Evolutionary conservation across 1,140 invertebrate species (phyloP), one percentile per base, ranked within the genome.

Genomic region (Dreissena rostriformis): DNA sequence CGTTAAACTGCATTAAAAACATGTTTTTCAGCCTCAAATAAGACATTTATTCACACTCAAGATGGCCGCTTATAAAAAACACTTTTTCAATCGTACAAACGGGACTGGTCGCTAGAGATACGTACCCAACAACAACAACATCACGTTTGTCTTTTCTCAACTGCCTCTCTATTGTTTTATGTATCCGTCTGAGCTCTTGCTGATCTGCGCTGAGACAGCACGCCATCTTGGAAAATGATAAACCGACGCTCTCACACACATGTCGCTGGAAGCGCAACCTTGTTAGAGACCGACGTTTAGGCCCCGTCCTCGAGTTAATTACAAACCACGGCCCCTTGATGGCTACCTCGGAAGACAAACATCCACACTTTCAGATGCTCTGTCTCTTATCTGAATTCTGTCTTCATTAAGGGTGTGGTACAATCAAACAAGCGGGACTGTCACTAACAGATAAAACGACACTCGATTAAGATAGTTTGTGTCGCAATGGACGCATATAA

Each of bases 181-280:
- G 99, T 95, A 99, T 99, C 94, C 98, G 96, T 96, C 99, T 99
- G 95, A 99, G 99, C 96, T 99, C 99, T 95, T 99, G 98, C 93
- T 98, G 98, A 96, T 99, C 99, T 95, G 99, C 99, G 94, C 98
- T 99, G 94, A 99, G 96, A 96, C 98, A 99, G 96, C 99, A 99
- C 96, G 98, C 98, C 98, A 99, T 99, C 95, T 91, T 92, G 74
- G 39, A 84, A n/a, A 24, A 12, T 26, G 29, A n/a, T 51, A 22
- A 19, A 39, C 73, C 63, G 49, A 82, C 26, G 28, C 81, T 70
- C 57, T 55, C 81, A 61, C 22, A 5, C 57, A 61, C 17, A n/a
- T 61, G 4, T n/a, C 17, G 22, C 57, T 61, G 57, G 11, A 19
- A n/a, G 57, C 4, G 11, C 17, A 24, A n/a, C 57, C 57, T 24